These are phyloP conservation scores for Serilophus lunatus DNA, from an alignment of 2,113 vertebrate genomes.

Conservation along the genomic window DNA sequence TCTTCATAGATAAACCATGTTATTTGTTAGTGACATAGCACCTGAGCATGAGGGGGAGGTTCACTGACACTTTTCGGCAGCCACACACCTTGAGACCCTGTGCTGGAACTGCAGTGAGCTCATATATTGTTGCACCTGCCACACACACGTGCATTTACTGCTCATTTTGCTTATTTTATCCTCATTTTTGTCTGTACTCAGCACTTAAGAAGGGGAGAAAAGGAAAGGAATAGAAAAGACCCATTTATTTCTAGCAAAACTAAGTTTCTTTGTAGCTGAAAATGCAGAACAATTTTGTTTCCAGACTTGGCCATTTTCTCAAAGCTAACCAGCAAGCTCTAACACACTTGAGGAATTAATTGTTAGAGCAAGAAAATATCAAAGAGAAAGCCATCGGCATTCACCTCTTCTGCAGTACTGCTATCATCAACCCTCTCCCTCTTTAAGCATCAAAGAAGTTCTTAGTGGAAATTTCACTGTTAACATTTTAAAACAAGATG, in stretches of 20 bases:
- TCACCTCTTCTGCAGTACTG: not conserved
- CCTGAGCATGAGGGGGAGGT: not conserved
- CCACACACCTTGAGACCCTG: not conserved
- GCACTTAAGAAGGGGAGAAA: not conserved
- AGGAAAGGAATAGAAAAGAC: not conserved
- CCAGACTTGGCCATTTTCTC: not conserved
- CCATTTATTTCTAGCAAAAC: not conserved
- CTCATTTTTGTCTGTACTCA: not conserved
- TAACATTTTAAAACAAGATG: not conserved
- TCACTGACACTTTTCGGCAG: not conserved
- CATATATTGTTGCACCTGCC: not conserved
- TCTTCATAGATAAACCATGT: not conserved
- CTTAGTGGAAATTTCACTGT: not conserved
- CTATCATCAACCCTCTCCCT: not conserved
- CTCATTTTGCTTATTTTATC: not conserved
- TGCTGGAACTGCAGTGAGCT: not conserved
- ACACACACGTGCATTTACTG: not conserved
- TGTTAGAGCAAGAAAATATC: not conserved
- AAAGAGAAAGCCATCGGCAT: not conserved
- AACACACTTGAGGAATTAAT: not conserved
- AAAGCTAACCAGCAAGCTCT: not conserved
- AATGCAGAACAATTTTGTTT: not conserved
- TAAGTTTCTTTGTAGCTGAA: not conserved
- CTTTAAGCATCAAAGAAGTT: not conserved
- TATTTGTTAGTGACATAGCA: not conserved